phyloP scores from a whole-genome alignment of 2,113 vertebrate genomes.

The Orthonyx spaldingii region DNA sequence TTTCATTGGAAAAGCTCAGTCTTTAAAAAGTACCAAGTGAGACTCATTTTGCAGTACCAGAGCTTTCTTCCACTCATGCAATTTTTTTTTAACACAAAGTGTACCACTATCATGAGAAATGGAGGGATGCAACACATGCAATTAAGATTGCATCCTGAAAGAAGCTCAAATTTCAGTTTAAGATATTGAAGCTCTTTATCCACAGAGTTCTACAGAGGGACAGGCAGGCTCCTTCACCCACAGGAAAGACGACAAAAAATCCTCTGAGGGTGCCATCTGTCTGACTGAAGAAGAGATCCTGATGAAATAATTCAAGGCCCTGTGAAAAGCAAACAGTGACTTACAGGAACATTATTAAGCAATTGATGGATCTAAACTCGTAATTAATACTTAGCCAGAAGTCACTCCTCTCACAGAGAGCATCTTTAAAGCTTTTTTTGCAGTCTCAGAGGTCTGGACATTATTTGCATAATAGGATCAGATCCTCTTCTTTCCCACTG shows the following conservation, averaged over 20 bases:
- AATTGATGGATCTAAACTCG: background rate
- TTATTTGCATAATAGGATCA: background rate
- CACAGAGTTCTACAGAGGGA: background rate
- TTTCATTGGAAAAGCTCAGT: background rate
- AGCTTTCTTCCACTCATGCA: background rate
- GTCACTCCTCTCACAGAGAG: background rate
- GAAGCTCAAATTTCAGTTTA: background rate
- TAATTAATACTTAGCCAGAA: background rate
- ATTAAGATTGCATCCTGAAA: background rate
- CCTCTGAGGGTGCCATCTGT: background rate
- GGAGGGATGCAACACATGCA: background rate
- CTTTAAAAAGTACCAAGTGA: background rate
- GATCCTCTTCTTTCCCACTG: background rate
- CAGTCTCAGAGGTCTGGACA: background rate
- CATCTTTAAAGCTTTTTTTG: background rate
- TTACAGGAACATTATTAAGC: background rate
- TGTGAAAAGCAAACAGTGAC: background rate
- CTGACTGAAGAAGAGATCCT: background rate
- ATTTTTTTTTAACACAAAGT: background rate
- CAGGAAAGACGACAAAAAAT: background rate
- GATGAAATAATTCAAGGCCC: background rate
- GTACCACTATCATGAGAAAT: background rate
- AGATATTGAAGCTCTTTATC: background rate
- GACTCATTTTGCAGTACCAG: background rate
- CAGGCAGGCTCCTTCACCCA: background rate